These are phyloP conservation scores for Naso thynnoides DNA, from an alignment of 2,797 vertebrate species.

Conservation along the genomic window DNA sequence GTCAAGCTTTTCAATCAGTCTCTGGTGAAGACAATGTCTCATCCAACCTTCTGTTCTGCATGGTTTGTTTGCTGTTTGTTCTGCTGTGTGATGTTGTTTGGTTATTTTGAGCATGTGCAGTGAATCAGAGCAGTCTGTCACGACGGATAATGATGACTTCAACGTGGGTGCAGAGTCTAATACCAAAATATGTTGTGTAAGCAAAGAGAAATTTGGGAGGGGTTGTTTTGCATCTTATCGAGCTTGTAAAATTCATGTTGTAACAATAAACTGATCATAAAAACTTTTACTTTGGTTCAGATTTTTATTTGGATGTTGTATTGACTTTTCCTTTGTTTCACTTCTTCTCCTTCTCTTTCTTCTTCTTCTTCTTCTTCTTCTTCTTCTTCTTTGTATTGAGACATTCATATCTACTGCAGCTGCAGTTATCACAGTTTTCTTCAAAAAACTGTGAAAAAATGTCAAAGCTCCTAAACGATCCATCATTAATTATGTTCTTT, in stretches of 20 bases:
- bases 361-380: not conserved
- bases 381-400: not conserved
- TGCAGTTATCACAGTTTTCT: not conserved
- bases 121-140: conserved; percentile 66
- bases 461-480: conserved; percentile 30
- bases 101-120: conserved; percentile 54
- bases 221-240: not conserved
- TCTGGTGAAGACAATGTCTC: conserved; percentile 57
- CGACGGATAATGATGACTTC: conserved; percentile 35
- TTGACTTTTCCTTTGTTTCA: not conserved
- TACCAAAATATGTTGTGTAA: conserved; percentile 29
- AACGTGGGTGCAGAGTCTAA: conserved; percentile 35
- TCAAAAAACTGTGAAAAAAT: not conserved
- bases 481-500: conserved; percentile 55
- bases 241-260: not conserved
- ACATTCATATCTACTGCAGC: not conserved
- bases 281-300: not conserved
- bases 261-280: not conserved
- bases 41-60: conserved; percentile 45
- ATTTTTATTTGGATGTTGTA: not conserved
- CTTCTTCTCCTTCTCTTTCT: not conserved
- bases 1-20: conserved; percentile 38
- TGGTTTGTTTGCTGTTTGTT: conserved; percentile 26
- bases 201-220: not conserved
- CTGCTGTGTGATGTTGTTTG: not conserved